Evolutionary conservation across 2,888 invertebrate genomes (phyloP), one percentile per base, ranked within the genome.

Genomic region (Taenaris catops): DNA sequence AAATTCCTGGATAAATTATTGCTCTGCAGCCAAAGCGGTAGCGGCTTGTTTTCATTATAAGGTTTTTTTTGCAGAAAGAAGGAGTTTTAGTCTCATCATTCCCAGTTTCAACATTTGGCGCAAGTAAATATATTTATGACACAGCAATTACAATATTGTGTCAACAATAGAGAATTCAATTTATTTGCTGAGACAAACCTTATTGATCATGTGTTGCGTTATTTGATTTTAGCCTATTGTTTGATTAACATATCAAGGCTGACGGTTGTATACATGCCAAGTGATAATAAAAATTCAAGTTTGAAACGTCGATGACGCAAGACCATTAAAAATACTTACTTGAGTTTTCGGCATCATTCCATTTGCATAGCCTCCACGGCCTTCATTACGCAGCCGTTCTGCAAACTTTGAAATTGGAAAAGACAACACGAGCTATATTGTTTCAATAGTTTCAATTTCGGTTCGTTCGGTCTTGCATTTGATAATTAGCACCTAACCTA

Each of bases 281-380:
- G 86, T 84, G 86, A 86, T 84, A 86, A 86, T 86, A 81, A 84
- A 86, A 84, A 79, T 81, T 83, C 84, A 86, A 84, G 86, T 86
- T 84, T 83, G 75, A 76, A 83, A 70, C 69, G 62, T 54, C 67
- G 71, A 83, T 86, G 86, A 84, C 84, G 86, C 80, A 86, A 86
- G 74, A 75, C 83, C 80, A 81, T 84, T 84, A 84, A 84, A 70
- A 78, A 75, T 80, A 74, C 74, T 63, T 63, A 64, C 67, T 68
- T 67, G 72, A 73, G 63, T 83, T 83, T 86, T 84, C 80, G 86
- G 84, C 83, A 74, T 69, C 75, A 65, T 73, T 76, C 68, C 80
- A 73, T 81, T 84, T 81, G 81, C 79, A 75, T 75, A 72, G 76
- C 69, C 68, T 65, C 64, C 67, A 69, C 65, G 75, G 83, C 83